These are phyloP conservation scores for Pelecanus crispus DNA, from an alignment of 2,113 vertebrate genomes.

Conservation along the genomic window DNA sequence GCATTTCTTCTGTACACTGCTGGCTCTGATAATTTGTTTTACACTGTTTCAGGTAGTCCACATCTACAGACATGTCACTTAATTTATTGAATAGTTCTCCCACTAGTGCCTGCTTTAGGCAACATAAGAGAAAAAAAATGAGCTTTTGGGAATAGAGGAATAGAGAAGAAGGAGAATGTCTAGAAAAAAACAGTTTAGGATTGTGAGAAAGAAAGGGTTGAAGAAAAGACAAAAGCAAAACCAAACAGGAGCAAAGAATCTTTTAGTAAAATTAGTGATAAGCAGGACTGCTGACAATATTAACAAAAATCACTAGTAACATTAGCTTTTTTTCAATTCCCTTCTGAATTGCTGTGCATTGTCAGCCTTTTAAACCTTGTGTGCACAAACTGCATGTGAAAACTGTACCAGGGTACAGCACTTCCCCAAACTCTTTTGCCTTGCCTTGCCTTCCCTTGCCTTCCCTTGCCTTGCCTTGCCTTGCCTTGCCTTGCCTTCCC, in stretches of 20 bases:
- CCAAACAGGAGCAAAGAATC: background rate
- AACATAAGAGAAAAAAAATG: background rate
- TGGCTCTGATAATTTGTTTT: background rate
- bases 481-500: background rate
- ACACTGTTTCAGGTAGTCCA: background rate
- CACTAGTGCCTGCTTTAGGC: background rate
- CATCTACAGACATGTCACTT: background rate
- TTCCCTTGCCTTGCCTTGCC: background rate
- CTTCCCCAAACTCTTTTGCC: background rate
- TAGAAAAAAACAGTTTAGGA: background rate
- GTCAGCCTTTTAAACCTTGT: background rate
- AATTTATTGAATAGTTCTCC: background rate
- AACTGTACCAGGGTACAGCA: background rate
- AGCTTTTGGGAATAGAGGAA: background rate
- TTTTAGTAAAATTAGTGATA: background rate
- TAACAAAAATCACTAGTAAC: background rate
- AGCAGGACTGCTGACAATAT: background rate
- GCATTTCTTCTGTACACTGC: background rate
- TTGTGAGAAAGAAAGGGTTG: background rate
- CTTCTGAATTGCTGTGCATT: background rate
- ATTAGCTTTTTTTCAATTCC: background rate
- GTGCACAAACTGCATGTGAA: background rate
- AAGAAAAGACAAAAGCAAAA: background rate
- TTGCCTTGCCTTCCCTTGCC: background rate
- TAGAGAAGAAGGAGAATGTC: background rate